Base-by-base conservation (phyloP, 1,140 invertebrate species). In the Drosophila repletoides region DNA sequence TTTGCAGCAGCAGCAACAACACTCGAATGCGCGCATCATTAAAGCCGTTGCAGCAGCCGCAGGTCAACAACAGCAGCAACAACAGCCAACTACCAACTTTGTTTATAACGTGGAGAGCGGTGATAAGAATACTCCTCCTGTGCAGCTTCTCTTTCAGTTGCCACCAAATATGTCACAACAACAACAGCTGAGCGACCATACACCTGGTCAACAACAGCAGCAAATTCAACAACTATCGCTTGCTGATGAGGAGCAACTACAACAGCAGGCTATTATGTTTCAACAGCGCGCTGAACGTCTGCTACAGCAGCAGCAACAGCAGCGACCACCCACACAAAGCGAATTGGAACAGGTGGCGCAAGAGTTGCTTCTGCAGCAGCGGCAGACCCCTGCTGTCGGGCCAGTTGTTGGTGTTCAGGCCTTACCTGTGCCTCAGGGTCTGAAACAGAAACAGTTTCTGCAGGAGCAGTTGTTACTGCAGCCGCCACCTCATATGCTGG, bases 41-140 rank as follows among this genome's bases (percentile, higher is more conserved):
- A 89, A 89, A 91, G 64, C 92, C 90, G 67, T 90, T 84, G 43
- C 77, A 88, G 91, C 72, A 90, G 36, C 91, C 90, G 58, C 77
- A 90, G 53, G 72, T n/a, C 67, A 74, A 45, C 75, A 74, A 17
- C 70, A 70, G 12, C 91, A 89, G 21, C 56, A 55, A 9, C 76
- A 76, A 21, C 58, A 91, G 19, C 69, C 76, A 6, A 63, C 81
- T 36, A 72, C 87, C 7, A 90, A 90, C 34, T 90, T 88, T 58
- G 88, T 90, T 1, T 90, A 90, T 21, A 90, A 90, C 60, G 77
- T 90, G 33, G 89, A 90, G 17, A 73, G 77, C 24, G 60, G 67
- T 1, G 89, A 90, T 15, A 89, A 90, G 52, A 83, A 76, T 45
- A 69, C 88, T 3, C 83, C 77, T n/a, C 89, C 89, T 5, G 65